Percentiles rank a stretch among this genome's conserved stretches.
Conservation (phyloP, 2,888 invertebrate species). For the Saturnia japonica region DNA sequence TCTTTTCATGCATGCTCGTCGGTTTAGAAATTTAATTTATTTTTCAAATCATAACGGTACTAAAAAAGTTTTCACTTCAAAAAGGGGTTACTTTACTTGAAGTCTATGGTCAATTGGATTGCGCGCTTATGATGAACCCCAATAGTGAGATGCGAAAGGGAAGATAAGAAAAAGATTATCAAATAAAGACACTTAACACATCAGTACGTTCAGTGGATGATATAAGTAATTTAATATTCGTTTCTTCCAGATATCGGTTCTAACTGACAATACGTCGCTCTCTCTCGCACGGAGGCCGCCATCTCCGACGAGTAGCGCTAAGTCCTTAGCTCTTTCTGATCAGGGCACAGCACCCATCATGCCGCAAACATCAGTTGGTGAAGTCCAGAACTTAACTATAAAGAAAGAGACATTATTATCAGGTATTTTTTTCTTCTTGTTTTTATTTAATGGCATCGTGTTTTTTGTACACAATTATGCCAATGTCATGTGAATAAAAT, state of each 20-base stretch:
- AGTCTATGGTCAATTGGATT: no score
- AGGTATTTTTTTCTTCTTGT: slow-evolving; percentile 48
- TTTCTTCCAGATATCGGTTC: slow-evolving; percentile 68
- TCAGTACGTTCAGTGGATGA: neutral
- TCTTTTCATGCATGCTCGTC: no score
- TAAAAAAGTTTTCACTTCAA: no score
- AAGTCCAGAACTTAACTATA: slow-evolving; percentile 78
- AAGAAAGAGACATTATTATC: slow-evolving; percentile 75
- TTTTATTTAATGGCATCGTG: no score
- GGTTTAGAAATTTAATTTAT: no score
- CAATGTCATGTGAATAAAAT: no score
- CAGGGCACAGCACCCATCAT: slow-evolving; percentile 51
- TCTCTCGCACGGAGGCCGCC: slow-evolving; percentile 62
- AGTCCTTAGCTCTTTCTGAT: slow-evolving; percentile 57
- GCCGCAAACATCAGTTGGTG: slow-evolving; percentile 53
- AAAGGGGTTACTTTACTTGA: no score
- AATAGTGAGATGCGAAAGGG: neutral
- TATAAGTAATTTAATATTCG: neutral
- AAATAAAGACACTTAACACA: neutral
- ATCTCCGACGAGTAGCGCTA: slow-evolving; percentile 65
- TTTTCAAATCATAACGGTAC: no score
- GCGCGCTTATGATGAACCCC: no score
- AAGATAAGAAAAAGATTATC: neutral
- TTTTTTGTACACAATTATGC: no score
- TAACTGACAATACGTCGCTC: slow-evolving; percentile 61